Evolutionary conservation across 2,888 invertebrate genomes (phyloP), one percentile per base, ranked within the genome.

Genomic region (Taenaris catops): DNA sequence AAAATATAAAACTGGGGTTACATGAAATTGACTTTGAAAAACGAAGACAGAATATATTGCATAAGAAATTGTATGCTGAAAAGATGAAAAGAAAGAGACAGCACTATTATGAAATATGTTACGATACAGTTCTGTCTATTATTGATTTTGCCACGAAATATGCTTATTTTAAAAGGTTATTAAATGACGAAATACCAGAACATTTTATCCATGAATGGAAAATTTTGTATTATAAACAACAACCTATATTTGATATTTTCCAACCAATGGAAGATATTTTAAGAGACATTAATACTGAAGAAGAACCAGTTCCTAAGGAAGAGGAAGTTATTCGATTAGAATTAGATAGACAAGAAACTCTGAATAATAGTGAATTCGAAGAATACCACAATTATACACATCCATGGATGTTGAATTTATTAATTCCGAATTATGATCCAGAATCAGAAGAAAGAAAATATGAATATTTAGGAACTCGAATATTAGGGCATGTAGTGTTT

Each of bases 201-300:
- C 67, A 78, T 40, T 74, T 88, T 40, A 78, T 87, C 53, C 75
- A 81, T 27, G 86, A 90, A 50, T 90, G 91, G 89, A 89, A 87
- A 54, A 66, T 65, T 8, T 63, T 91, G 24, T 91, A 90, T 54
- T 66, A 81, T 24, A 87, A 81, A 47, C 72, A 76, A 18, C 83
- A 89, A 51, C 81, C 90, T 2, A 84, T 91, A 38, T 86, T 89
- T 51, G 88, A 88, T 46, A 58, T 79, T 31, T 43, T 87, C 1
- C 63, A 75, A 12, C 78, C 87, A 7, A 62, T 76, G 26, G 83
- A 87, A 54, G 58, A 66, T 21, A 44, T 78, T 37, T 49, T 83
- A 16, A 70, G 68, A 50, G 72, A 75, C 17, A 48, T 46, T 2
- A 60, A 53, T 1, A 18, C 51, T 5, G 76, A 76, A 46, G 61